These are phyloP conservation scores for Pedionomus torquatus DNA, from an alignment of 2,113 vertebrate genomes.

Conservation along the genomic window DNA sequence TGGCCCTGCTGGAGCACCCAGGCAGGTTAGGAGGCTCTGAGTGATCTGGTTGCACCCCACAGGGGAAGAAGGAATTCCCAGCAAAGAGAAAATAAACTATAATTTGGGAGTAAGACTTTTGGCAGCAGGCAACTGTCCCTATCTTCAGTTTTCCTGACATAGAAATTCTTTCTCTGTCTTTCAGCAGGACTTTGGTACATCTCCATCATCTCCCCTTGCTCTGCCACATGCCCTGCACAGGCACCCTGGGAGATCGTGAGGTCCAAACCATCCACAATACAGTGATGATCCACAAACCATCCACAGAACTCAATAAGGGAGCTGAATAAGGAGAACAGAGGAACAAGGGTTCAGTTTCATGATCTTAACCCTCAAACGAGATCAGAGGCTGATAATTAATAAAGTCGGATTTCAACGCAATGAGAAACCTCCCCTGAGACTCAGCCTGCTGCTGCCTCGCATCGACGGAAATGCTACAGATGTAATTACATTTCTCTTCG, in stretches of 20 bases:
- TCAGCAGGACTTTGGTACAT: not conserved
- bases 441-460: not conserved
- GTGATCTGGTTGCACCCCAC: not conserved
- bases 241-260: not conserved
- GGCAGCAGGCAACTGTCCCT: fast-evolving
- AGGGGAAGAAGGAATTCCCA: not conserved
- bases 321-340: not conserved
- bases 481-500: slow-evolving; percentile 38
- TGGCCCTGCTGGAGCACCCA: not conserved
- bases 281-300: no score
- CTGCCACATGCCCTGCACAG: not conserved
- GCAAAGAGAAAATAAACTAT: fast-evolving
- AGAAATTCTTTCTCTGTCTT: not conserved
- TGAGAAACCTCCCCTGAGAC: slow-evolving; percentile 17
- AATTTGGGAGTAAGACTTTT: not conserved
- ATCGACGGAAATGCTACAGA: not conserved
- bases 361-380: slow-evolving; percentile 32
- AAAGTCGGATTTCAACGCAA: slow-evolving; percentile 8
- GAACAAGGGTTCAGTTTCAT: not conserved
- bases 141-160: not conserved
- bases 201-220: not conserved
- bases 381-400: slow-evolving; percentile 59
- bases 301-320: not conserved
- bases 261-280: not conserved
- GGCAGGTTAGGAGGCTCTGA: not conserved